These are phyloP conservation scores for Polypedilum vanderplanki DNA, from an alignment of 1,140 invertebrate genomes.

Conservation along the genomic window DNA sequence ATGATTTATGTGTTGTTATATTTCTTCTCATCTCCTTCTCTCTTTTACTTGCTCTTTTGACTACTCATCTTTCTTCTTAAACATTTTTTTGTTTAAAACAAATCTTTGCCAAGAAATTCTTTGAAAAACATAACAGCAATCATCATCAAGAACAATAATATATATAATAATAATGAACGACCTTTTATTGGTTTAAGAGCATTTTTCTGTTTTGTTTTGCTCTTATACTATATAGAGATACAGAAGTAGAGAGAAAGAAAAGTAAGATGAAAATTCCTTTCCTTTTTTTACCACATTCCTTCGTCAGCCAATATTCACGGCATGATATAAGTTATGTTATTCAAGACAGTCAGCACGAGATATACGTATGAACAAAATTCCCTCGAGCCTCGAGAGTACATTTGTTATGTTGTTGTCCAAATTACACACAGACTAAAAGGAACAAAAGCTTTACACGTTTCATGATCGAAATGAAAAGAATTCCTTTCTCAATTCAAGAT, in stretches of 20 bases:
- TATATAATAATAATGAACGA: conserved; percentile 10
- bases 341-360: conserved; percentile 21
- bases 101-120: conserved; percentile 7
- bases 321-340: not conserved
- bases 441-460: not conserved
- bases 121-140: not conserved
- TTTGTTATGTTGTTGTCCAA: conserved; percentile 25
- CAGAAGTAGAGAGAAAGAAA: no score
- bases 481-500: conserved; percentile 11
- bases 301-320: not conserved
- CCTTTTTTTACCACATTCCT: conserved; percentile 24
- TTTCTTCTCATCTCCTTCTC: not conserved
- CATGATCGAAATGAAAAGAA: conserved; percentile 25
- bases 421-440: conserved; percentile 20
- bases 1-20: not conserved
- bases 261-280: conserved; percentile 3
- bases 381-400: not conserved
- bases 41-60: not conserved
- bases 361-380: not conserved
- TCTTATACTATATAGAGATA: not conserved
- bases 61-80: not conserved
- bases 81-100: not conserved
- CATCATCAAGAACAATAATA: no score
- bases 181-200: conserved; percentile 11
- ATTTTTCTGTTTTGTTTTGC: conserved; percentile 14